Base-by-base conservation (phyloP, 2,113 vertebrate species). In the Gallinago jamesoni region DNA sequence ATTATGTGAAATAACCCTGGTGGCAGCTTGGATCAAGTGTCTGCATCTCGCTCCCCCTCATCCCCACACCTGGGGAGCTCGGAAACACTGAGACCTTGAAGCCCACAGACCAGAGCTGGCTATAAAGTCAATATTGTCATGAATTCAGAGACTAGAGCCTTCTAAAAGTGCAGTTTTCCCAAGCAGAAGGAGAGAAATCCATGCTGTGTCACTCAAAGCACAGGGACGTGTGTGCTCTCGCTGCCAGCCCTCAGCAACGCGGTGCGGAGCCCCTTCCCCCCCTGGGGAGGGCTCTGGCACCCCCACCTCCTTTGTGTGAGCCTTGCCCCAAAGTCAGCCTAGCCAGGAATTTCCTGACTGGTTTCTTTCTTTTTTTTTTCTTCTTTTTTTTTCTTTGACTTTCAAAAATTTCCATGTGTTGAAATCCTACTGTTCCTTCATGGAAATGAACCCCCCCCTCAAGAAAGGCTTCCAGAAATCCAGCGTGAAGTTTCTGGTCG, bases 321-420 rank as follows among this genome's bases (percentile, higher is more conserved):
- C 50, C 48, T 53, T 64, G 57, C 76, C 87, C 91, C 93, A 35
- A 14, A 79, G 18, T 27, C 0, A 0, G 84, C 84, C 84, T 23
- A 70, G 35, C 43, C 68, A 81, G 84, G 91, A 96, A 95, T 94
- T 97, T 97, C 93, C 91, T 92, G 95, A 24, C 55, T 74, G 3
- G 6, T 9, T 55, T 77, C 14, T 62, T 41, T 43, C 41, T 43
- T 78, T 48, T 16, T n/a, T 28, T 64, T 47, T 78, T 53, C 14
- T n/a, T 18, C 43, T 25, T 75, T 24, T 60, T 50, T 70, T 53
- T 14, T 20, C 24, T 57, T 16, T 7, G 24, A 3, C 0, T 2
- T 53, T 74, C 23, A 74, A 35, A 90, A 78, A 24, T 72, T 87
- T 84, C 94, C 87, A 27, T 86, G 78, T 87, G 89, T 59, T 72